These are phyloP conservation scores for Stegodyphus dumicola DNA, from an alignment of 1,140 invertebrate genomes.

Conservation along the genomic window DNA sequence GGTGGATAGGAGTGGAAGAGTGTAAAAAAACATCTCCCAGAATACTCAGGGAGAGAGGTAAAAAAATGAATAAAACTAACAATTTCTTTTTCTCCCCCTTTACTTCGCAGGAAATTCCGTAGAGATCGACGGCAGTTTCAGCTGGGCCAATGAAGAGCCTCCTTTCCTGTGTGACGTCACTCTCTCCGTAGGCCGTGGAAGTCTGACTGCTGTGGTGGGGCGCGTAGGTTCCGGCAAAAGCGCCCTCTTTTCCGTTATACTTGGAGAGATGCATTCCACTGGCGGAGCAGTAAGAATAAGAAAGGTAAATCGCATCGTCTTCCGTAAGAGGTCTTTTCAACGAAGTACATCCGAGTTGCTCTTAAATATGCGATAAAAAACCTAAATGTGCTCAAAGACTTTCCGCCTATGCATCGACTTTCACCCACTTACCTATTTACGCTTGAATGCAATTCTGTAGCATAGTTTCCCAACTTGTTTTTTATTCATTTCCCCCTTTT, in stretches of 20 bases:
- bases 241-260: constrained; percentile 84
- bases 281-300: constrained; percentile 83
- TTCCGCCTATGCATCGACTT: too few relatives aligned
- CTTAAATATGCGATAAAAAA: too few relatives aligned
- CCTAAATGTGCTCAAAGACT: too few relatives aligned
- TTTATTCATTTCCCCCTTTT: too few relatives aligned
- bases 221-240: constrained; percentile 91
- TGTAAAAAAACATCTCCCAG: too few relatives aligned
- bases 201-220: constrained; percentile 82
- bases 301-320: constrained; percentile 44
- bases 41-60: not conserved
- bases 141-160: constrained; percentile 30
- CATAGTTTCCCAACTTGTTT: too few relatives aligned
- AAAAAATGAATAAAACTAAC: not conserved
- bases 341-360: too few relatives aligned
- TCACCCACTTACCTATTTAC: too few relatives aligned
- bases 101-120: constrained; percentile 23
- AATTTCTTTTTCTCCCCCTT: not conserved
- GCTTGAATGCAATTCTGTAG: too few relatives aligned
- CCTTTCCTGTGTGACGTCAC: constrained; percentile 39
- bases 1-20: too few relatives aligned
- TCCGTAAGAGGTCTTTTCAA: not conserved
- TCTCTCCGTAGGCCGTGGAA: constrained; percentile 5
- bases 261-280: constrained; percentile 89
- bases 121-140: constrained; percentile 35